Evolutionary conservation across 2,888 invertebrate genomes (phyloP).

Genomic region (Bursaphelenchus okinawaensis): DNA sequence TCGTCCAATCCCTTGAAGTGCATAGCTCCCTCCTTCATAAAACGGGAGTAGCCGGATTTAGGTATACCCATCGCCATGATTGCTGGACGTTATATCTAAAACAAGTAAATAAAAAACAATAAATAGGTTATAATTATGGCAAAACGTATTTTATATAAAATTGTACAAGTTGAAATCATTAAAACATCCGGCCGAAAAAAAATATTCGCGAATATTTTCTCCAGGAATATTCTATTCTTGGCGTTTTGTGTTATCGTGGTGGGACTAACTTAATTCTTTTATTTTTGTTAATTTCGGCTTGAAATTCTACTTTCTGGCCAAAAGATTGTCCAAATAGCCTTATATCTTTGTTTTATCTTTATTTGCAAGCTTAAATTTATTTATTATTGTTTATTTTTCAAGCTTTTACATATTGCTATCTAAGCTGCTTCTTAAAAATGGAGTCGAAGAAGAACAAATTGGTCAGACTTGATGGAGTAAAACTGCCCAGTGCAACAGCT

Average conservation of each 20-base stretch:
- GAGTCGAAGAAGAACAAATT: background rate
- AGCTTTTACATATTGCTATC: too few species aligned
- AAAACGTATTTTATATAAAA: too few species aligned
- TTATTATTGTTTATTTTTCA: too few species aligned
- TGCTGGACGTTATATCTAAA: background rate
- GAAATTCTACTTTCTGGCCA: too few species aligned
- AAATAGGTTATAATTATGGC: too few species aligned
- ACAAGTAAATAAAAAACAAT: background rate
- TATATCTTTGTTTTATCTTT: too few species aligned
- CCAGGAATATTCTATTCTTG: too few species aligned
- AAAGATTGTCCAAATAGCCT: too few species aligned
- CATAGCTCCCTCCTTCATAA: conserved; percentile 59
- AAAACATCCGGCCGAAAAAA: background rate
- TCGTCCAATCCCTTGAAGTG: conserved; percentile 87
- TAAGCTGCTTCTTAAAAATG: too few species aligned
- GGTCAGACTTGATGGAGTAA: background rate
- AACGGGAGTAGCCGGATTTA: conserved; percentile 52
- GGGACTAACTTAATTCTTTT: background rate
- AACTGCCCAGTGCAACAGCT: background rate
- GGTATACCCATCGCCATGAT: conserved; percentile 54
- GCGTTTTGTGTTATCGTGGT: background rate
- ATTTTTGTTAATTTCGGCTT: too few species aligned
- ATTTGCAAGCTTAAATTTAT: too few species aligned
- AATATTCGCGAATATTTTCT: background rate
- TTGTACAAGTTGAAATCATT: background rate